These are phyloP conservation scores for Peromyscus polionotus DNA, from an alignment of 2,113 vertebrate genomes.

Conservation along the genomic window DNA sequence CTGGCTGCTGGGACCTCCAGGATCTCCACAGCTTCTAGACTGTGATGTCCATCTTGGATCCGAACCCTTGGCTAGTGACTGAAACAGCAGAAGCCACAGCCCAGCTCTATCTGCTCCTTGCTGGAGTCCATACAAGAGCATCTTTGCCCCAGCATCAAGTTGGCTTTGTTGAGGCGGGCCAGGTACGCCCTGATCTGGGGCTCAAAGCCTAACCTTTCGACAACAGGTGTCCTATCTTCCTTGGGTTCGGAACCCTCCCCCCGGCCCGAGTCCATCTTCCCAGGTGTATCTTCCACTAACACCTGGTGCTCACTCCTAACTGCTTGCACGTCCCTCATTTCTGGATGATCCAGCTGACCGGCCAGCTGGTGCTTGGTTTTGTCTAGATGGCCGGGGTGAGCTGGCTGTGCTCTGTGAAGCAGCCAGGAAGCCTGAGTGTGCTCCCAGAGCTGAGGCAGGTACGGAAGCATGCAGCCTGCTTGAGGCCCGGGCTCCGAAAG, in stretches of 20 bases:
- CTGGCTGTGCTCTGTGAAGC: neutral
- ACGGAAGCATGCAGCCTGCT: neutral
- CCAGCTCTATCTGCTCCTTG: too few species aligned
- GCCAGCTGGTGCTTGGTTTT: neutral
- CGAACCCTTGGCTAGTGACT: neutral
- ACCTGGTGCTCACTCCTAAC: neutral
- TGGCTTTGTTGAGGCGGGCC: neutral
- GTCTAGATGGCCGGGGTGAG: neutral
- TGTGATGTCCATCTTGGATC: neutral
- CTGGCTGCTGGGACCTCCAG: neutral
- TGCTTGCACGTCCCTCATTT: neutral
- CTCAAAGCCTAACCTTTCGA: neutral
- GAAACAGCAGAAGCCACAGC: neutral
- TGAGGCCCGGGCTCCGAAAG: neutral
- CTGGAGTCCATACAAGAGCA: too few species aligned
- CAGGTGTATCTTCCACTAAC: too few species aligned
- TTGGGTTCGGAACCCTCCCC: neutral
- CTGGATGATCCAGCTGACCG: neutral
- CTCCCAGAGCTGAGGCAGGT: neutral
- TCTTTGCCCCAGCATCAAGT: neutral
- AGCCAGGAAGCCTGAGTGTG: neutral
- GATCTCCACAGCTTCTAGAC: neutral
- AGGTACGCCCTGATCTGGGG: fast-evolving
- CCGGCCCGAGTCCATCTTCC: neutral
- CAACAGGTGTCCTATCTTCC: neutral